Conservation (phyloP, 2,797 vertebrate genomes). For the Diplodus puntazzo region DNA sequence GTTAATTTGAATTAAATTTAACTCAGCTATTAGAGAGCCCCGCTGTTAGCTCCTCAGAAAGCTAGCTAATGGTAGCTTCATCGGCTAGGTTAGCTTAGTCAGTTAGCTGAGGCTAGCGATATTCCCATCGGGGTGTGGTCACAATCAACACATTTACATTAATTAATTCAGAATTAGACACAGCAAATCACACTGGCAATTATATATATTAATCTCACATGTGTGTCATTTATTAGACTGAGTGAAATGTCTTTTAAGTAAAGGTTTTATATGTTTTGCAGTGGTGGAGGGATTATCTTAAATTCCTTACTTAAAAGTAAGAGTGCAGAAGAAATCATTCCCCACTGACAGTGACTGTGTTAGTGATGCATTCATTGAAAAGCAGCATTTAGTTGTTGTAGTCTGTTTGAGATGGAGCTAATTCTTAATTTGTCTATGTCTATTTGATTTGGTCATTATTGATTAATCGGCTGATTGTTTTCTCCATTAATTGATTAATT, state of each 20-base stretch:
- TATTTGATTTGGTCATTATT: too few species aligned
- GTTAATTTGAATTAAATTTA: background rate
- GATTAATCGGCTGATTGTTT: too few species aligned
- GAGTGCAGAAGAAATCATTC: too few species aligned
- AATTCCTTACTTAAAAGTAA: too few species aligned
- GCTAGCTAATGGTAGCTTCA: background rate
- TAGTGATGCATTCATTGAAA: too few species aligned
- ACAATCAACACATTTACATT: background rate
- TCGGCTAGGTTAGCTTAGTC: background rate
- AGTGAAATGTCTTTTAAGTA: background rate
- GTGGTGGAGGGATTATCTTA: background rate
- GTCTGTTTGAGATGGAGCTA: too few species aligned
- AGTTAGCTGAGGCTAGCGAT: constrained; percentile 18
- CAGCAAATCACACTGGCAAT: fast-evolving
- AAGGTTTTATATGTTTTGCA: background rate
- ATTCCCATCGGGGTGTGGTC: constrained; percentile 55
- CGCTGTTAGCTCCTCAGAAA: background rate
- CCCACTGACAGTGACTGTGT: too few species aligned
- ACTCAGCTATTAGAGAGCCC: fast-evolving
- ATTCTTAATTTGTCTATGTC: too few species aligned
- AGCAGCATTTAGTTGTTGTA: too few species aligned
- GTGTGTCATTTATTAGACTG: background rate
- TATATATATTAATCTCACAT: background rate
- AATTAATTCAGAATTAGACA: background rate
- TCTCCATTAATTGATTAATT: too few species aligned